phyloP scores from a whole-genome alignment of 2,113 vertebrate genomes.

The Takifugu flavidus region DNA sequence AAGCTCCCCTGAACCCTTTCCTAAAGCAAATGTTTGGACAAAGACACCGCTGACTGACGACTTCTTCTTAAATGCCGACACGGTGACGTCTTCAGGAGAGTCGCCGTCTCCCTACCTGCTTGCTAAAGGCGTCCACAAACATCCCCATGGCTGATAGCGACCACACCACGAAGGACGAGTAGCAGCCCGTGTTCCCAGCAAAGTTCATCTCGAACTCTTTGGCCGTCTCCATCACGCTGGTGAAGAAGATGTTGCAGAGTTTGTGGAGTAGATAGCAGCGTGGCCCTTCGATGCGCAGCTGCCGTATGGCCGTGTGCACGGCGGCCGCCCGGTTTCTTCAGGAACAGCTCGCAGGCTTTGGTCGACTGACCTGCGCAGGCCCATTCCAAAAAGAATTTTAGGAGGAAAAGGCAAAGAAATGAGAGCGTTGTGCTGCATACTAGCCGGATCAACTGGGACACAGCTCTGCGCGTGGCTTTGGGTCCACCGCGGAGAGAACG shows the following conservation, averaged over 20 bases:
- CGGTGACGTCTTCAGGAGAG: no score
- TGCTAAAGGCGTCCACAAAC: conserved; percentile 98
- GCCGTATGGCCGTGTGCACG: conserved; percentile 91
- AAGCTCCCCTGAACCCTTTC: not conserved
- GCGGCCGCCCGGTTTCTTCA: conserved; percentile 92
- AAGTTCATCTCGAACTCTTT: conserved; percentile 96
- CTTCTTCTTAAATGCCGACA: no score
- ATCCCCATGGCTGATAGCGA: conserved; percentile 88
- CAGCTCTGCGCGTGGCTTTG: conserved; percentile 88
- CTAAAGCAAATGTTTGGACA: not conserved
- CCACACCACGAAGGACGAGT: conserved; percentile 96
- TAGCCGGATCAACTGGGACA: conserved; percentile 94
- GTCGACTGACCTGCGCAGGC: conserved; percentile 80
- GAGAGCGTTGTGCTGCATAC: conserved; percentile 26
- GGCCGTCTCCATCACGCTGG: conserved; percentile 90
- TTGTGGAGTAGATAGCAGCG: conserved; percentile 97
- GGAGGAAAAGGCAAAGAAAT: not conserved
- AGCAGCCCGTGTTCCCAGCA: conserved; percentile 89
- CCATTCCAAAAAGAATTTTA: not conserved
- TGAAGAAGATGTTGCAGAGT: conserved; percentile 98
- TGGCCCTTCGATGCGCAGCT: conserved; percentile 95
- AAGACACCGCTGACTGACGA: no score
- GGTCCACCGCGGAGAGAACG: conserved; percentile 91
- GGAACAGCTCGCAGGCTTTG: conserved; percentile 93
- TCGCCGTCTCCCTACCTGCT: conserved; percentile 72